phyloP scores from a whole-genome alignment of 37 sponge, comb jelly and placozoan genomes.

The Halichondria panicea region DNA sequence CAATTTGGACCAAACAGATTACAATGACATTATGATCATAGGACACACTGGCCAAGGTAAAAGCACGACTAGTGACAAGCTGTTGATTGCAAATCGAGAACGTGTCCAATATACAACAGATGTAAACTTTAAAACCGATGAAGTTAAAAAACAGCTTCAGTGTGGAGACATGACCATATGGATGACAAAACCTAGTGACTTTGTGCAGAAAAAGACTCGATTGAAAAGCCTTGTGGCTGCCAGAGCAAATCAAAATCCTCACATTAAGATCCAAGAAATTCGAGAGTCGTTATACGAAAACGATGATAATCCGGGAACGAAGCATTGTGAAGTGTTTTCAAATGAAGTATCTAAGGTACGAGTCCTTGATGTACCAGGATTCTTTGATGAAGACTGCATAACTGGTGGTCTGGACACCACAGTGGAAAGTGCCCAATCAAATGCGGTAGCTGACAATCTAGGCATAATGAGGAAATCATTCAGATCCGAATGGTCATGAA shows the following conservation, averaged over 20 bases:
- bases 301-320: not conserved
- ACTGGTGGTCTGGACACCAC: no score
- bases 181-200: not conserved
- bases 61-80: conserved; percentile 43
- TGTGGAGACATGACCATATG: conserved; percentile 7
- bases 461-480: conserved; percentile 28
- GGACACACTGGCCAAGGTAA: conserved; percentile 48
- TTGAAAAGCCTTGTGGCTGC: conserved; percentile 2
- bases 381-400: conserved; percentile 5
- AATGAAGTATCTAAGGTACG: conserved; percentile 22
- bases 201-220: not conserved
- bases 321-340: conserved; percentile 15
- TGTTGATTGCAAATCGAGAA: conserved; percentile 9
- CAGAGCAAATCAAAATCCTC: not conserved
- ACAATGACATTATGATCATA: conserved; percentile 33
- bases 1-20: no score
- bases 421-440: no score
- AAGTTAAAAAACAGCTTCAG: not conserved
- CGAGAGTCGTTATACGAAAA: not conserved
- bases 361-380: conserved; percentile 25
- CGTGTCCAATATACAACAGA: not conserved
- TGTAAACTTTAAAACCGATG: no score
- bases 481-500: conserved; percentile 2
- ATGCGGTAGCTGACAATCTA: conserved; percentile 1
- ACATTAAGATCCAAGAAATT: not conserved